Base-by-base conservation (phyloP, 2,113 vertebrate species). In the Forbesichthys papilliferus region DNA sequence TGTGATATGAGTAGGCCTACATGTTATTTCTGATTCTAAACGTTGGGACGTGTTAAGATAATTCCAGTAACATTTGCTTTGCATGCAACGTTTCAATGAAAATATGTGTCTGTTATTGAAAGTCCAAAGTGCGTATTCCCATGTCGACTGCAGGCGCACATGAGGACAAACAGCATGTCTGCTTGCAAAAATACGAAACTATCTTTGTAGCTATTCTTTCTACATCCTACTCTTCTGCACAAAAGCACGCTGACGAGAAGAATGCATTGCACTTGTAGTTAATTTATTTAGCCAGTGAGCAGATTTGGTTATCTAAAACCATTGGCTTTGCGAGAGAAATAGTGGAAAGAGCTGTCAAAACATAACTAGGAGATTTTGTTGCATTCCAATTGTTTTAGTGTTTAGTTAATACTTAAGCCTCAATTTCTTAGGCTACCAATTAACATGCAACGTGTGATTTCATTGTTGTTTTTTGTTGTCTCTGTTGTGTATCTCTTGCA, bases 301-400 rank as follows among this genome's bases (percentile, higher is more conserved):
- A 70, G 64, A 74, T 71, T 48, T 33, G 14, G 87, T 93, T 92
- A 93, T 88, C 89, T 91, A 93, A 92, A 89, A 89, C 20, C 16
- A 9, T 27, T 27, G 33, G 67, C 11, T 52, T 5, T 46, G 14
- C 5, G n/a, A 47, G 48, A 60, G 73, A 63, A 61, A 48, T 65
- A 68, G 83, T 69, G 69, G 52, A 85, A 66, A 71, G 85, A 76
- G 78, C 76, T 77, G 86, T 85, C 79, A 85, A 79, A 69, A 20
- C 72, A 59, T 76, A 80, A 42, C 36, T 6, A 42, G 5, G 36
- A 42, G 36, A 42, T 42, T 42, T 42, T 8, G 36, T 42, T 42
- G 5, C 36, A 42, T 42, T 42, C 36, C 36, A 42, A 5, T 42
- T 42, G 36, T 8, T 42, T 42, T 8, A 42, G 4, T 42, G 36